Conservation (phyloP, 2,797 vertebrate genomes). For the Crocodylus rhombifer region DNA sequence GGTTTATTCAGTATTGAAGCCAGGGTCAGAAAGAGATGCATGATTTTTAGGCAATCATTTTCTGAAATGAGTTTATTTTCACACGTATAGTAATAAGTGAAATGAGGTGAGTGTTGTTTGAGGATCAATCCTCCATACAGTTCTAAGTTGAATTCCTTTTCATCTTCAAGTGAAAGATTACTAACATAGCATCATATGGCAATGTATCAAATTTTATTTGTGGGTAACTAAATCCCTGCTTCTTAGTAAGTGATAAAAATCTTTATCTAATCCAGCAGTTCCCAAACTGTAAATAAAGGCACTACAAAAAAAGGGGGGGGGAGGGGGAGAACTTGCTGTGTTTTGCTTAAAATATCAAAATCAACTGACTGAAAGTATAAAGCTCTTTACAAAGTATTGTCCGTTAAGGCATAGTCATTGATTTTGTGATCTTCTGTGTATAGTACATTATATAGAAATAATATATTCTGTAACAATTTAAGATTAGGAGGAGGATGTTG, state of each 20-base stretch:
- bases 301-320: neutral
- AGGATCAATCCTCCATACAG: neutral
- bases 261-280: slow-evolving; percentile 45
- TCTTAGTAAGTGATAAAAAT: slow-evolving; percentile 30
- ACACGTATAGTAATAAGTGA: neutral
- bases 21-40: neutral
- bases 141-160: slow-evolving; percentile 33
- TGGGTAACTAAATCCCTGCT: neutral
- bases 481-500: slow-evolving; percentile 66
- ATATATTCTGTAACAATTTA: slow-evolving; percentile 44
- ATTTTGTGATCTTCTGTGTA: slow-evolving; percentile 53
- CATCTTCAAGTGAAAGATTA: neutral
- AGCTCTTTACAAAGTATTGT: slow-evolving; percentile 47
- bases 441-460: slow-evolving; percentile 59
- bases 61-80: slow-evolving; percentile 1
- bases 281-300: slow-evolving; percentile 16
- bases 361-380: slow-evolving; percentile 25
- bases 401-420: slow-evolving; percentile 54
- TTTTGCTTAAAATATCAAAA: slow-evolving; percentile 45
- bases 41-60: slow-evolving; percentile 5
- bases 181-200: neutral
- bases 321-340: neutral
- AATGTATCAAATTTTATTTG: slow-evolving; percentile 2
- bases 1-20: neutral
- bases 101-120: slow-evolving; percentile 28